Evolutionary conservation across 2,797 vertebrate genomes (phyloP).

Genomic region (Pampus argenteus): DNA sequence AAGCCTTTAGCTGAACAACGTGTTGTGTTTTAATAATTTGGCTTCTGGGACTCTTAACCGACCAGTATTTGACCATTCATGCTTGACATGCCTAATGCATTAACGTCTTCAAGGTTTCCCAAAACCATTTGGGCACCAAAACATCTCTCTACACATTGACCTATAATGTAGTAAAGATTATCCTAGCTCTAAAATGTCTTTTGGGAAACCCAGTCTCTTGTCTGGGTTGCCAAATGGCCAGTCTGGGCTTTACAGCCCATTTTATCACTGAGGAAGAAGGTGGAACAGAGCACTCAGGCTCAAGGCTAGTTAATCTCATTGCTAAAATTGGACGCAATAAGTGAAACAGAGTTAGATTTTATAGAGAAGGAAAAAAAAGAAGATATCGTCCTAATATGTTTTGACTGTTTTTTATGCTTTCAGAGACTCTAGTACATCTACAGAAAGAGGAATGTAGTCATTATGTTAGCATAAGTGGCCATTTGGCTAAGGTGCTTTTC

Average conservation of each 20-base stretch:
- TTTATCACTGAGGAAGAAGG: slow-evolving; percentile 49
- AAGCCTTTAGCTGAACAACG: neutral
- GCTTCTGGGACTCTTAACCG: slow-evolving; percentile 33
- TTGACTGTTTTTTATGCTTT: slow-evolving; percentile 27
- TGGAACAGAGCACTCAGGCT: slow-evolving; percentile 41
- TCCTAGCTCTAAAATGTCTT: slow-evolving; percentile 40
- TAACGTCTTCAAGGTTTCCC: slow-evolving; percentile 29
- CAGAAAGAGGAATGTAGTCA: slow-evolving; percentile 15
- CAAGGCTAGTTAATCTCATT: slow-evolving; percentile 50
- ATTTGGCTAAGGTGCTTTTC: neutral
- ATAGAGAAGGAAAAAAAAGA: slow-evolving; percentile 7
- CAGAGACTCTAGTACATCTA: neutral
- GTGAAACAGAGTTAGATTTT: slow-evolving; percentile 13
- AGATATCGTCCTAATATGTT: slow-evolving; percentile 23
- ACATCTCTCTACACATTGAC: slow-evolving; percentile 23
- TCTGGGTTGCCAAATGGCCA: slow-evolving; percentile 48
- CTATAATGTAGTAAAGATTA: slow-evolving; percentile 40
- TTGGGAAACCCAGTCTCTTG: slow-evolving; percentile 22
- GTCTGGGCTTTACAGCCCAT: slow-evolving; percentile 51
- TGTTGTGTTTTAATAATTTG: slow-evolving; percentile 13
- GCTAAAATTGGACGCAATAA: slow-evolving; percentile 45
- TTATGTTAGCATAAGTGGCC: neutral
- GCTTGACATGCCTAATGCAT: slow-evolving; percentile 17
- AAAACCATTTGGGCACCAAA: slow-evolving; percentile 12
- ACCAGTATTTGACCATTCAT: slow-evolving; percentile 25